phyloP scores from a whole-genome alignment of 53 echinoderm and acorn worm species.

The Luidia sarsii region DNA sequence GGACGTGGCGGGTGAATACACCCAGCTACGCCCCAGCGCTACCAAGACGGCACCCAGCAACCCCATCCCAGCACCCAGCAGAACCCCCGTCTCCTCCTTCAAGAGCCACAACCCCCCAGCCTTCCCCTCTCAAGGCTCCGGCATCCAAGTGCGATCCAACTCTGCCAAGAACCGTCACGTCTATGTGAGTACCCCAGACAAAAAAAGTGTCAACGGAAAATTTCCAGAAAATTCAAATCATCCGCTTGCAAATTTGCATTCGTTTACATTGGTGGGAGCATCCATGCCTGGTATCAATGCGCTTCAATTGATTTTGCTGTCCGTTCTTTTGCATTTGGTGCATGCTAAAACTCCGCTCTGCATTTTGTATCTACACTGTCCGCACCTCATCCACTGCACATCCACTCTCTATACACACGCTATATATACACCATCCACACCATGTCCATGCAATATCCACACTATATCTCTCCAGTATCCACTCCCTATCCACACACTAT shows the following conservation, averaged over 20 bases:
- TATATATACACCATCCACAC: too few relatives aligned
- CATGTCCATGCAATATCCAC: too few relatives aligned
- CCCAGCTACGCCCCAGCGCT: conserved; percentile 62
- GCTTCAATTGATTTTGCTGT: neutral
- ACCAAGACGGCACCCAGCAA: neutral
- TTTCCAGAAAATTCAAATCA: neutral
- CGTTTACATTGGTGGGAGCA: neutral
- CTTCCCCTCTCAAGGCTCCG: neutral
- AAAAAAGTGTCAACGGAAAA: too few relatives aligned
- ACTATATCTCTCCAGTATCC: too few relatives aligned
- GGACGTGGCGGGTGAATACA: conserved; percentile 75
- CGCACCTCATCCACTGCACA: too few relatives aligned
- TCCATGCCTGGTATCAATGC: neutral
- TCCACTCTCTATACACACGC: too few relatives aligned
- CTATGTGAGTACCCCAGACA: conserved; percentile 20
- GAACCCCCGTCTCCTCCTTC: conserved; percentile 2
- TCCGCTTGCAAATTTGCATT: neutral
- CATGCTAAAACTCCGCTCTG: too few relatives aligned
- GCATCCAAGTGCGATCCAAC: neutral
- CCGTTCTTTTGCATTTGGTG: too few relatives aligned
- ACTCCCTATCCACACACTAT: too few relatives aligned
- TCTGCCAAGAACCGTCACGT: neutral
- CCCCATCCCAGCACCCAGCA: neutral
- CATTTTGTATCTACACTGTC: too few relatives aligned
- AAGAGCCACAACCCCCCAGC: conserved; percentile 28